Conservation (phyloP, 2,113 vertebrate genomes). For the Megaceryle torquata region DNA sequence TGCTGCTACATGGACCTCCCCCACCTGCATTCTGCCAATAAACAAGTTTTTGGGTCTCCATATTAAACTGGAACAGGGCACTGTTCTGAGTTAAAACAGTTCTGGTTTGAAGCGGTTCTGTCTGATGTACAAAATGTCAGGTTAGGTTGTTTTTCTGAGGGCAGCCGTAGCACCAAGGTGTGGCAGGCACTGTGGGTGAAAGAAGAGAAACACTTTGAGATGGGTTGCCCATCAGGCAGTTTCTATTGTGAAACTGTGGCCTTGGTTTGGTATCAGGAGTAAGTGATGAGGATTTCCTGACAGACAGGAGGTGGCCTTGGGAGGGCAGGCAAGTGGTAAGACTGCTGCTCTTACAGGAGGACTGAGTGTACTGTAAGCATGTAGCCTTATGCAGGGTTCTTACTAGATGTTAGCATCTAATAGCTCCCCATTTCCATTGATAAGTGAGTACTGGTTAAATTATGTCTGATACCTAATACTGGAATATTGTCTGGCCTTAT, state of each 20-base stretch:
- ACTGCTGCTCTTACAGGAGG: neutral
- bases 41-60: neutral
- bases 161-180: accelerated
- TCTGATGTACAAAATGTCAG: neutral
- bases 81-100: neutral
- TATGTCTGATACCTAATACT: neutral
- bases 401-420: neutral
- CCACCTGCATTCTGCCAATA: neutral
- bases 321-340: neutral
- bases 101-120: neutral
- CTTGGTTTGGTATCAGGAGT: neutral
- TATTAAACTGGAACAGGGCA: neutral
- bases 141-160: neutral
- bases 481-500: neutral
- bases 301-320: neutral
- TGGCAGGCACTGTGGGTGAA: neutral
- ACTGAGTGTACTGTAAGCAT: neutral
- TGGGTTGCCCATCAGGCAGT: neutral
- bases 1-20: neutral
- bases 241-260: neutral
- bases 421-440: neutral
- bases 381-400: neutral
- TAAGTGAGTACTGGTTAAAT: neutral
- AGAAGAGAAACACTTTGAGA: neutral
- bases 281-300: neutral